Base-by-base conservation (phyloP, 2,113 vertebrate genomes). In the Onychorhynchus coronatus region DNA sequence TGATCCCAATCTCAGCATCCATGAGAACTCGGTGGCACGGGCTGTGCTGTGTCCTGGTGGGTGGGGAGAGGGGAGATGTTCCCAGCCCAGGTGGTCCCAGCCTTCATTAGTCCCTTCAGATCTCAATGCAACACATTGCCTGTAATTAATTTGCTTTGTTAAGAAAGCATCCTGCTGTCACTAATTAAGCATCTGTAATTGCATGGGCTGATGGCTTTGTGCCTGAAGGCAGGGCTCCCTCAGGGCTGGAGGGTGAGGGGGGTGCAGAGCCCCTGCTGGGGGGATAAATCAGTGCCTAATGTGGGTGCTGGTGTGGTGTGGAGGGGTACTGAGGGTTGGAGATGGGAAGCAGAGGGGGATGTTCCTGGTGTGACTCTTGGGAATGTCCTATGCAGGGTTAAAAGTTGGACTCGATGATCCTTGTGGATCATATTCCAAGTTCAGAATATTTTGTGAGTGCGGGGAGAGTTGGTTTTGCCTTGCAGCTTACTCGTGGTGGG, bases 131-230 rank as follows among this genome's bases (percentile, higher is more conserved):
- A 49, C 75, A 70, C 81, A 31, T 72, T 39, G 79, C 31, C 65
- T 89, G 73, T 81, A 49, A 94, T 96, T 91, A 71, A 87, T 87
- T 67, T 39, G 73, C 80, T 94, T 95, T 96, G 93, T 96, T 77
- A 85, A 73, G 62, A 82, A 71, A 81, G 50, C 3, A 0, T 31
- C 59, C 87, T 75, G 93, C 84, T 93, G 80, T 67, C 28, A 15
- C 77, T 93, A 94, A 97, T 96, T 84, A 91, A 87, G 61, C 65
- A n/a, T 44, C 28, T 84, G 76, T 93, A 84, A 85, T 93, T 89
- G 85, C 9, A n/a, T 11, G 50, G 65, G 8, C 55, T 75, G 41
- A 39, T 89, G 89, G 68, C 72, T 86, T 30, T 0, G 7, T 58
- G 96, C 83, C 76, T 65, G 41, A 50, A 15, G 6, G 8, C 42